Evolutionary conservation across 2,797 vertebrate species (phyloP).

Genomic region (Anguilla megastoma): DNA sequence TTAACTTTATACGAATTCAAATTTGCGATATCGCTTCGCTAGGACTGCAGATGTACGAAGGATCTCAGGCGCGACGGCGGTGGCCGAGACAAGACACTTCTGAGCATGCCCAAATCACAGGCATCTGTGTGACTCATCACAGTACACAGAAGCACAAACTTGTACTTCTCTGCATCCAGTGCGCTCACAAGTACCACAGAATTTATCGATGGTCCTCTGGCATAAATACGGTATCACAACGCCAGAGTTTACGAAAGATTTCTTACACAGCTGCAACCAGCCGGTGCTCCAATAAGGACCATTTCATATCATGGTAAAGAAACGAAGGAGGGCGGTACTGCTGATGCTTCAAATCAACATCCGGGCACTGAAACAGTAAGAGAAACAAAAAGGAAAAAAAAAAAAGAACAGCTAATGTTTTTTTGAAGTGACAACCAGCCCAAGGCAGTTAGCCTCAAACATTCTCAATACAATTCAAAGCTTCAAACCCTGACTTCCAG

Average conservation of each 20-base stretch:
- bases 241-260: not conserved
- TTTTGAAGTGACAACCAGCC: not conserved
- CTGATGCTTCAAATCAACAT: not conserved
- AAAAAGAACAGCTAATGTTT: not conserved
- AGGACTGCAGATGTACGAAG: not conserved
- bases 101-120: not conserved
- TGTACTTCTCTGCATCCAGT: not conserved
- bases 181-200: not conserved
- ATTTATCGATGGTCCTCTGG: not conserved
- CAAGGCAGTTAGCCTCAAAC: not conserved
- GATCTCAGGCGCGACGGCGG: too few relatives aligned
- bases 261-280: not conserved
- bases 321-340: not conserved
- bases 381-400: too few relatives aligned
- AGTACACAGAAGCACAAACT: not conserved
- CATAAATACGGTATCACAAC: not conserved
- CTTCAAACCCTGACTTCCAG: not conserved
- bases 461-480: not conserved
- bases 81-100: not conserved
- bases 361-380: not conserved
- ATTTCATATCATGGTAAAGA: not conserved
- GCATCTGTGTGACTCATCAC: not conserved
- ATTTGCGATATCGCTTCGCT: not conserved
- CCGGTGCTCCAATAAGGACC: not conserved
- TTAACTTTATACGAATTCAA: slow-evolving; percentile 10